phyloP scores from a whole-genome alignment of 2,888 invertebrate species.

The Syrphus vitripennis region DNA sequence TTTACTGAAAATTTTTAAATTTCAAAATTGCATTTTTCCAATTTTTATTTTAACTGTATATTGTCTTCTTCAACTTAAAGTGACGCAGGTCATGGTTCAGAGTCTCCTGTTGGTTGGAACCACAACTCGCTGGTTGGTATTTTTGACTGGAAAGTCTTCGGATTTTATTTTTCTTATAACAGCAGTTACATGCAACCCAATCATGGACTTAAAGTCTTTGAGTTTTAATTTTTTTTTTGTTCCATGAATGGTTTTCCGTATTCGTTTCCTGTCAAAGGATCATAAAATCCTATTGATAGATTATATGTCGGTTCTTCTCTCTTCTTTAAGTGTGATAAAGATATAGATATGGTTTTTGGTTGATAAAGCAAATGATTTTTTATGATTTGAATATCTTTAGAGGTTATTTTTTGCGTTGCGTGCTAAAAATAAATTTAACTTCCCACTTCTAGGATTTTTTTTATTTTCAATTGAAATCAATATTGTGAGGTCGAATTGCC shows the following conservation, averaged over 20 bases:
- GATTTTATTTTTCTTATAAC: neutral
- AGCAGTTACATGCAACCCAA: neutral
- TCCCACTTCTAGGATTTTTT: neutral
- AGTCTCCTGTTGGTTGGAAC: no score
- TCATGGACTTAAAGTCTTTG: neutral
- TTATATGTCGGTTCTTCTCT: slow-evolving; percentile 1
- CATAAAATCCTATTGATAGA: slow-evolving; percentile 58
- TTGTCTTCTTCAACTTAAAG: no score
- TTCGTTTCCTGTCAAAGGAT: slow-evolving; percentile 39
- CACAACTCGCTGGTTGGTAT: no score
- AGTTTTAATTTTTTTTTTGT: neutral
- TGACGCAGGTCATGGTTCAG: no score
- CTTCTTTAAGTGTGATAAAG: neutral
- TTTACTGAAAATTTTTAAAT: no score
- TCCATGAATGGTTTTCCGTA: slow-evolving; percentile 13
- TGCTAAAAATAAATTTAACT: slow-evolving; percentile 6
- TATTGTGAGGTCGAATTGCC: neutral
- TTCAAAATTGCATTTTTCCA: no score
- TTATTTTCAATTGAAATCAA: neutral
- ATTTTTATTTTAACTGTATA: no score
- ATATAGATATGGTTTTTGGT: neutral
- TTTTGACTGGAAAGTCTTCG: no score
- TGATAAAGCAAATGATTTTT: slow-evolving; percentile 49
- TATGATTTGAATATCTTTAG: neutral
- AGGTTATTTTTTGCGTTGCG: neutral